phyloP scores from a whole-genome alignment of 2,113 vertebrate species.

The Mystacornis crossleyi region DNA sequence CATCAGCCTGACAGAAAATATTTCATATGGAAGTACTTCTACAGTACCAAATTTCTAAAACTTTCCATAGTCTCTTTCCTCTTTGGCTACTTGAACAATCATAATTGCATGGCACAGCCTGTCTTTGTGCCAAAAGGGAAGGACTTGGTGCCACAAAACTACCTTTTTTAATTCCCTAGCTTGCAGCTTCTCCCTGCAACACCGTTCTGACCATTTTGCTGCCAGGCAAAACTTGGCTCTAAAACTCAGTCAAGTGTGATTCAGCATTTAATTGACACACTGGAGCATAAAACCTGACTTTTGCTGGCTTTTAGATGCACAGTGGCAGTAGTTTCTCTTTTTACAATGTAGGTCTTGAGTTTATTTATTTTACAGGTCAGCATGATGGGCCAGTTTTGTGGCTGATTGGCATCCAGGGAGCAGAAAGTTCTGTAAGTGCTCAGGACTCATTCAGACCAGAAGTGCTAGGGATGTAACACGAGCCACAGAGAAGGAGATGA shows the following conservation, averaged over 20 bases:
- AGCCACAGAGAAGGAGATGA: neutral
- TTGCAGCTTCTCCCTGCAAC: neutral
- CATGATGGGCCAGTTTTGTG: neutral
- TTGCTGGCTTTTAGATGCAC: neutral
- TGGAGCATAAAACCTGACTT: neutral
- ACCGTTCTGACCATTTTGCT: neutral
- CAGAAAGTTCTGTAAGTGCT: neutral
- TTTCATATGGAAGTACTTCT: neutral
- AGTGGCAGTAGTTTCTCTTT: neutral
- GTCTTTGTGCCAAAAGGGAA: neutral
- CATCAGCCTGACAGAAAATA: neutral
- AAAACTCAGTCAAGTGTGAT: slow-evolving; percentile 12
- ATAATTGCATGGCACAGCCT: neutral
- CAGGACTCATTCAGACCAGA: neutral
- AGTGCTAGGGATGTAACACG: neutral
- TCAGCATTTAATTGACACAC: neutral
- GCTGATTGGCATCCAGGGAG: neutral
- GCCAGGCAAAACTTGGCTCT: neutral
- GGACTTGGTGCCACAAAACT: neutral
- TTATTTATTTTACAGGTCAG: slow-evolving; percentile 43
- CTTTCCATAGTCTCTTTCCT: neutral
- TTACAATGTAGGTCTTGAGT: neutral
- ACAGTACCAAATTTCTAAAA: neutral
- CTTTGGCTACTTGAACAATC: neutral
- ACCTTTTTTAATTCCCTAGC: neutral